Percentiles rank a stretch among this genome's conserved stretches.
These are phyloP conservation scores for Ovis canadensis DNA, from an alignment of 2,113 vertebrate genomes.

Conservation along the genomic window DNA sequence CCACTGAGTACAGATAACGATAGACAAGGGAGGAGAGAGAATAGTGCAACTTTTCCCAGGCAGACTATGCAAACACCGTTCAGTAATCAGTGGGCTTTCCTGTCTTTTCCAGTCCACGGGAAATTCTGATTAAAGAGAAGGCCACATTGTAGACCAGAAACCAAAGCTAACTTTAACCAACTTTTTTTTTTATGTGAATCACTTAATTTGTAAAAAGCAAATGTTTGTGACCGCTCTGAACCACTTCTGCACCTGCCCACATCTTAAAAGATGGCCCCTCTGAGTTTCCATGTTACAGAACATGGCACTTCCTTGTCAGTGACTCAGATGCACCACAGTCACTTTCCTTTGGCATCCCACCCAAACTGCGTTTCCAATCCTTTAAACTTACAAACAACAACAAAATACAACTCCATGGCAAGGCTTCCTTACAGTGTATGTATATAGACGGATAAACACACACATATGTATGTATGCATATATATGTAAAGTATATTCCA, in stretches of 20 bases:
- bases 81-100: background rate
- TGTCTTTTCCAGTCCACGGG: background rate
- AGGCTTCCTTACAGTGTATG: background rate
- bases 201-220: slow-evolving; percentile 37
- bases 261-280: accelerated
- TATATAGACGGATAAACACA: background rate
- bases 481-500: background rate
- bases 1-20: background rate
- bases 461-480: background rate
- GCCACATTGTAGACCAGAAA: slow-evolving; percentile 48
- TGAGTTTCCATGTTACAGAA: background rate
- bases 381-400: background rate
- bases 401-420: background rate
- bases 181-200: background rate
- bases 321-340: background rate
- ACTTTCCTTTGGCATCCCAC: slow-evolving; percentile 33
- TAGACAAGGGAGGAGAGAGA: background rate
- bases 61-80: background rate
- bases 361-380: background rate
- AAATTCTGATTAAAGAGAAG: background rate
- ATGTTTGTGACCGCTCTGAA: background rate
- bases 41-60: background rate
- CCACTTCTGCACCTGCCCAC: background rate
- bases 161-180: background rate
- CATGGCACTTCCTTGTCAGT: accelerated